phyloP scores from a whole-genome alignment of 2,113 vertebrate species.

The Pedetes capensis region DNA sequence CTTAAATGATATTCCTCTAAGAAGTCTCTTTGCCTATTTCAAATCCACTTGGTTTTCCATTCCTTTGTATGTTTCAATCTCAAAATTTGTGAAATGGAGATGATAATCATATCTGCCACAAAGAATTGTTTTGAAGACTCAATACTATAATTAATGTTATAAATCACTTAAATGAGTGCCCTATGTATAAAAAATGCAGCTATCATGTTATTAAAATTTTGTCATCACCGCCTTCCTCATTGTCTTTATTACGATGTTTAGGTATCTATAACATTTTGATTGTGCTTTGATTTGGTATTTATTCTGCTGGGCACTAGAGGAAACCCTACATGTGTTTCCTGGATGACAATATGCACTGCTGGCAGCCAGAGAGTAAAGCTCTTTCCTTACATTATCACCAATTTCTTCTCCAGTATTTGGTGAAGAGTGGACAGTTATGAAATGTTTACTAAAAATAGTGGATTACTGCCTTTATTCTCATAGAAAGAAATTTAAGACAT shows the following conservation, averaged over 20 bases:
- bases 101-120: too few species aligned
- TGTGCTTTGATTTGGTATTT: background rate
- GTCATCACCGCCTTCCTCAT: background rate
- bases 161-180: background rate
- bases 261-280: background rate
- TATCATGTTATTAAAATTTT: background rate
- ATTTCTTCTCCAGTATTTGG: background rate
- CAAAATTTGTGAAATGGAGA: background rate
- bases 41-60: background rate
- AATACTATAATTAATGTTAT: too few species aligned
- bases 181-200: background rate
- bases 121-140: background rate
- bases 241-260: background rate
- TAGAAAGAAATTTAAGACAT: background rate
- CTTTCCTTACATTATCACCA: background rate
- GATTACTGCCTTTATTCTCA: background rate
- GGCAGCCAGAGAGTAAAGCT: background rate
- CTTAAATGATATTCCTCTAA: background rate
- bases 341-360: background rate
- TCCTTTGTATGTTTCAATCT: background rate
- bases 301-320: background rate
- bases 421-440: background rate
- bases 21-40: background rate
- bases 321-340: background rate
- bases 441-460: background rate